Evolutionary conservation across 2,797 vertebrate species (phyloP).

Genomic region (Girardinus metallicus): DNA sequence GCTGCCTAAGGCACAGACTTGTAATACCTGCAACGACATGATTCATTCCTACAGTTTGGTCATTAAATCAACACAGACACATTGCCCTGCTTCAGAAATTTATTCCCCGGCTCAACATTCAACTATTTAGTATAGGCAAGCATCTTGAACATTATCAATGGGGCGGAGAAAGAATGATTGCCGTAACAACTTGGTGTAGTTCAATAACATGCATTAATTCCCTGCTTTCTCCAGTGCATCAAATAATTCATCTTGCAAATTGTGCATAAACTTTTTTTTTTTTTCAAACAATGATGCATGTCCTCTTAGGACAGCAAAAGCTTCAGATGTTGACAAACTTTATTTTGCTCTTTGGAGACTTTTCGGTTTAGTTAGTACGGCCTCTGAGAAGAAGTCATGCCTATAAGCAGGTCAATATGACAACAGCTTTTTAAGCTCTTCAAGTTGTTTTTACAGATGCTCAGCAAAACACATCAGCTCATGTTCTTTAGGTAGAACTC

Average conservation of each 20-base stretch:
- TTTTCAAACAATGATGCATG: constrained; percentile 24
- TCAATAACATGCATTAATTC: constrained; percentile 27
- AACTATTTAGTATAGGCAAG: constrained; percentile 33
- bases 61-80: constrained; percentile 56
- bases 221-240: constrained; percentile 9
- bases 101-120: constrained; percentile 35
- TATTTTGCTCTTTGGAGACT: neutral
- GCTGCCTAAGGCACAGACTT: constrained; percentile 45
- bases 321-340: neutral
- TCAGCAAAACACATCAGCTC: constrained; percentile 19
- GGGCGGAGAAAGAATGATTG: constrained; percentile 14
- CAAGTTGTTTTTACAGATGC: constrained; percentile 19
- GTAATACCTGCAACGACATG: constrained; percentile 66
- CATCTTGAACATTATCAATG: constrained; percentile 12
- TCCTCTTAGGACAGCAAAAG: neutral
- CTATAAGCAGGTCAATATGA: neutral
- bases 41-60: constrained; percentile 59
- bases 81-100: constrained; percentile 23
- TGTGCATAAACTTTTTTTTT: neutral
- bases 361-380: neutral
- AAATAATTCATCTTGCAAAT: constrained; percentile 11
- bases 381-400: constrained; percentile 13
- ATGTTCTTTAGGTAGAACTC: constrained; percentile 23
- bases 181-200: constrained; percentile 5
- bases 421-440: neutral